Percentiles rank a stretch among this genome's conserved stretches.
These are phyloP conservation scores for Callipepla squamata DNA, from an alignment of 2,113 vertebrate species.

Conservation along the genomic window DNA sequence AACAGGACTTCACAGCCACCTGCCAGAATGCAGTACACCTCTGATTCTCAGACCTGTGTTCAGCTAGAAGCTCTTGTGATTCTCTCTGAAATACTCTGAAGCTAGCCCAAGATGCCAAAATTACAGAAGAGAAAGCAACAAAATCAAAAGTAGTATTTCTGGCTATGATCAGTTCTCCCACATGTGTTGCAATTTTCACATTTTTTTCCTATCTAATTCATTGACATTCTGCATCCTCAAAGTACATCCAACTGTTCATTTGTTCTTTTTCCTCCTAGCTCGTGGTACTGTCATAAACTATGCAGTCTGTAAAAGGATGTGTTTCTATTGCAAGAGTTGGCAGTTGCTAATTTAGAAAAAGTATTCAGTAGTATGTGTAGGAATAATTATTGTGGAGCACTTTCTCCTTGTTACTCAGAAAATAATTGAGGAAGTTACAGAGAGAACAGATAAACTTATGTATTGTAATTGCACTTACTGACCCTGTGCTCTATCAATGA, in stretches of 20 bases:
- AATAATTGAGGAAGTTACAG: neutral
- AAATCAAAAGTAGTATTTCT: neutral
- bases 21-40: rapidly evolving
- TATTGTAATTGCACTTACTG: neutral
- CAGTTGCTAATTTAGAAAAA: neutral
- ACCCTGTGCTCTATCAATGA: neutral
- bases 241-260: neutral
- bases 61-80: neutral
- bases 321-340: neutral
- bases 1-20: neutral
- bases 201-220: neutral
- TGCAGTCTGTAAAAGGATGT: neutral
- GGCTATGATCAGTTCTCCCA: neutral
- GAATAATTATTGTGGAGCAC: neutral
- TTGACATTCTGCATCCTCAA: neutral
- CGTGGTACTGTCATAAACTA: rapidly evolving
- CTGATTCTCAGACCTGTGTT: neutral
- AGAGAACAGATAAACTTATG: neutral
- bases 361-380: neutral
- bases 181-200: neutral
- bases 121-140: neutral
- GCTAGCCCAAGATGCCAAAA: neutral
- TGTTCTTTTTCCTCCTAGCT: neutral
- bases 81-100: neutral
- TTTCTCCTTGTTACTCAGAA: neutral